Percentiles rank a stretch among this genome's conserved stretches.
Evolutionary conservation across 2,797 vertebrate genomes (phyloP).

Genomic region (Columba guinea): DNA sequence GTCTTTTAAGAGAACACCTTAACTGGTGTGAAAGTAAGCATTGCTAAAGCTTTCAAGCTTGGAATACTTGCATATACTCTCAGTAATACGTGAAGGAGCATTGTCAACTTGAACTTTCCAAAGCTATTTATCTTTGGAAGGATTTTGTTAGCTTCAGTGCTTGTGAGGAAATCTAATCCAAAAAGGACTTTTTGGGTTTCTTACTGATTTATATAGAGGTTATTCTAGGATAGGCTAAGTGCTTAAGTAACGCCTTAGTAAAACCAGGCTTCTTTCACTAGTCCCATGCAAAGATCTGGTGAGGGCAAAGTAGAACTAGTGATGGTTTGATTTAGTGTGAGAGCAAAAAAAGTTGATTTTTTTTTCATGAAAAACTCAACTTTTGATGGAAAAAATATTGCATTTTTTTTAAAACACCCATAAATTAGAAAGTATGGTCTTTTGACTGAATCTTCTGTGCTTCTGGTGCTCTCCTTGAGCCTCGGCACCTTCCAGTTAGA

Average conservation of each 20-base stretch:
- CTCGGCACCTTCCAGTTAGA: accelerated
- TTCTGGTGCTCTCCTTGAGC: neutral
- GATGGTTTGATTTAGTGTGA: accelerated
- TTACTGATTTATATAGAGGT: neutral
- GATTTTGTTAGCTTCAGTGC: neutral
- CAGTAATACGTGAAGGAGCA: neutral
- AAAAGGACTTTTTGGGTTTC: neutral
- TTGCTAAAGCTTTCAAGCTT: neutral
- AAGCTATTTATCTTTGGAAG: neutral
- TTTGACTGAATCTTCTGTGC: accelerated
- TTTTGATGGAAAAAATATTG: neutral
- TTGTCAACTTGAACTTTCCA: neutral
- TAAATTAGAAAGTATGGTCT: neutral
- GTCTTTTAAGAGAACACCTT: neutral
- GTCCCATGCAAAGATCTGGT: neutral
- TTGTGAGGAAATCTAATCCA: neutral
- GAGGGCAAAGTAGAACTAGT: neutral
- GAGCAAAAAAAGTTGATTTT: neutral
- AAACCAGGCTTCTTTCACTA: neutral
- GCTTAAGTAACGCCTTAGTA: neutral
- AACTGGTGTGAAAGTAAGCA: neutral
- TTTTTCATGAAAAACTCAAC: neutral
- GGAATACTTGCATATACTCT: neutral
- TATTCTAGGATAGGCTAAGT: neutral
- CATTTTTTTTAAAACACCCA: neutral